Conservation (phyloP, 92 coral and sea anemone species). For the Virgularia gustaviana region DNA sequence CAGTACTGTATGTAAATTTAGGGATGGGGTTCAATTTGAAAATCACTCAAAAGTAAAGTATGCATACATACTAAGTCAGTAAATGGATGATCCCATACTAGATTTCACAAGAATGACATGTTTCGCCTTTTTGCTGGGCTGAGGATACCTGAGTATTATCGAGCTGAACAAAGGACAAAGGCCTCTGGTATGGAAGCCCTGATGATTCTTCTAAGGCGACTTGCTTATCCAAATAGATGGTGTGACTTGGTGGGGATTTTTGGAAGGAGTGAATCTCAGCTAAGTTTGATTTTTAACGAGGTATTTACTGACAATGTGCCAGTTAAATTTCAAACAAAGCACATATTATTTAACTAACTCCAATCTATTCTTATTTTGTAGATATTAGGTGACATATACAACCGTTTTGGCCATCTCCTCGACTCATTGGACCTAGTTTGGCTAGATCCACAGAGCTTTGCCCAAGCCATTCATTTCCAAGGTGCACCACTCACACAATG, state of each 20-base stretch:
- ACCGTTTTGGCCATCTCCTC: conserved; percentile 30
- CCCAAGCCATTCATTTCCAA: conserved; percentile 43
- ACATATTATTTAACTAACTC: background rate
- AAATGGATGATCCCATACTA: too few relatives aligned
- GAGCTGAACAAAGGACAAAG: conserved; percentile 57
- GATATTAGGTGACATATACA: conserved; percentile 7
- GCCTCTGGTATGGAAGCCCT: conserved; percentile 60
- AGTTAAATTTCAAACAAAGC: too few relatives aligned
- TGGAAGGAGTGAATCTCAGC: conserved; percentile 55
- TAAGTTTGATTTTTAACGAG: conserved; percentile 58
- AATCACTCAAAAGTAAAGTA: background rate
- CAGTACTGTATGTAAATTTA: too few relatives aligned
- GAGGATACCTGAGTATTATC: conserved; percentile 50
- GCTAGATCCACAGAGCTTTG: conserved; percentile 48
- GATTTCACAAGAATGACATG: conserved; percentile 57
- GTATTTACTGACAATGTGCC: conserved; percentile 14
- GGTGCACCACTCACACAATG: conserved; percentile 57
- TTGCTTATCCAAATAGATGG: conserved; percentile 64
- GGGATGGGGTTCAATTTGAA: background rate
- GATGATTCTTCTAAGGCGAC: conserved; percentile 51
- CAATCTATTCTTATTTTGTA: background rate
- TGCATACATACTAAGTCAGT: too few relatives aligned
- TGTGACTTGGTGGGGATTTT: conserved; percentile 54
- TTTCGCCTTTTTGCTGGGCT: conserved; percentile 44
- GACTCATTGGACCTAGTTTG: conserved; percentile 46